phyloP scores from a whole-genome alignment of 2,113 vertebrate genomes.

The Okapia johnstoni region DNA sequence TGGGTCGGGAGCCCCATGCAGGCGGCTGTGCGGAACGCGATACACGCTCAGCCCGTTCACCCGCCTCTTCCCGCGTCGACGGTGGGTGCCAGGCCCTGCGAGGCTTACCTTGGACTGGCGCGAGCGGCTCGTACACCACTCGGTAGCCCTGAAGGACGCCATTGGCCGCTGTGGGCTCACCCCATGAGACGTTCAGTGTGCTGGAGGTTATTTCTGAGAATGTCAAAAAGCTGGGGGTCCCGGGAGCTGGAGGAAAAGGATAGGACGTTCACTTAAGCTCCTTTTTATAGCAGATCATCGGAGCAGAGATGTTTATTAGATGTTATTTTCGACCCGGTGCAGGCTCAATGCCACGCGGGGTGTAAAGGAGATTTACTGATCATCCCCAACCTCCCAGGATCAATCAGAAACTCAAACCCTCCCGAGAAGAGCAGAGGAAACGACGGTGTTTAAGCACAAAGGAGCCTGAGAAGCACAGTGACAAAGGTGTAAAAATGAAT shows the following conservation, averaged over 20 bases:
- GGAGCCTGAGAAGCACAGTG: background rate
- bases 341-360: slow-evolving; percentile 16
- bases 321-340: background rate
- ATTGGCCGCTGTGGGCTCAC: slow-evolving; percentile 88
- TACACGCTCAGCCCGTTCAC: background rate
- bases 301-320: background rate
- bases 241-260: slow-evolving; percentile 84
- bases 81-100: rapidly evolving
- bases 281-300: background rate
- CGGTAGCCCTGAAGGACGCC: slow-evolving; percentile 94
- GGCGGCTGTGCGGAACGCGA: rapidly evolving
- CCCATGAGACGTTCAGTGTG: slow-evolving; percentile 94
- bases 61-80: rapidly evolving
- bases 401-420: background rate
- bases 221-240: slow-evolving; percentile 87
- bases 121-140: slow-evolving; percentile 91
- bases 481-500: background rate
- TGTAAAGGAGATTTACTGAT: slow-evolving; percentile 32
- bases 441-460: background rate
- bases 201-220: slow-evolving; percentile 95
- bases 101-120: slow-evolving; percentile 89
- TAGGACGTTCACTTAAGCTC: background rate
- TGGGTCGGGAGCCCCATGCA: rapidly evolving
- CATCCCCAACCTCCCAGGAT: background rate
- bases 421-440: background rate